A percentile compares a stretch with the other conserved stretches of the same genome.
Evolutionary conservation across 2,797 vertebrate genomes (phyloP).

Genomic region (Cichlasoma orientale): DNA sequence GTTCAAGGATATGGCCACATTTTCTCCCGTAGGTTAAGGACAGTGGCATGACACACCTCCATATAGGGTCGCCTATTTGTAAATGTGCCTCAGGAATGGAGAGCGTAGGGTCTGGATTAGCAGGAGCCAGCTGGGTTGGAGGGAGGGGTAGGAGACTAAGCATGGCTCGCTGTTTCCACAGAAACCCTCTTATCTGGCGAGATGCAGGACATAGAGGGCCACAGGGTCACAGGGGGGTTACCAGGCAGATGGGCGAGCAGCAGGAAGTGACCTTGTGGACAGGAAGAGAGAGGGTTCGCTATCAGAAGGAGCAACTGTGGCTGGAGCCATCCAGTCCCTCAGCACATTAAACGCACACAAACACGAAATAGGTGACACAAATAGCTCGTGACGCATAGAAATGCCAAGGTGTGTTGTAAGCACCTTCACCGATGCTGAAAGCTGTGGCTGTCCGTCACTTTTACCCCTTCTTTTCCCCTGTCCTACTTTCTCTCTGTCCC

Average conservation of each 20-base stretch:
- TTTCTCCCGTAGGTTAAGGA: conserved; percentile 49
- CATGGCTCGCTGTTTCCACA: conserved; percentile 59
- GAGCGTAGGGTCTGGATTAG: conserved; percentile 65
- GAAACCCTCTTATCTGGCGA: conserved; percentile 77
- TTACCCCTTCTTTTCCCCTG: conserved; percentile 41
- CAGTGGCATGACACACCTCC: conserved; percentile 24
- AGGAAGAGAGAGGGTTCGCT: conserved; percentile 77
- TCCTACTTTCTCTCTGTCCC: conserved; percentile 65
- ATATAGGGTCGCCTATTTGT: conserved; percentile 15
- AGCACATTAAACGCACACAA: conserved; percentile 28
- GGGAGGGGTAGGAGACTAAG: conserved; percentile 50
- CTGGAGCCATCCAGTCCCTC: conserved; percentile 22
- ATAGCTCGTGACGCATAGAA: conserved; percentile 73
- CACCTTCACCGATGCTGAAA: conserved; percentile 69
- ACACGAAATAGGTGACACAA: conserved; percentile 70
- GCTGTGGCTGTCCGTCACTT: conserved; percentile 51
- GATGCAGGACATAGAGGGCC: conserved; percentile 59
- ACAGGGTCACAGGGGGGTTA: conserved; percentile 79
- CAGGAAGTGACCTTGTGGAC: conserved; percentile 84
- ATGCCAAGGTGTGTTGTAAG: conserved; percentile 72
- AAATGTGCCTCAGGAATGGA: conserved; percentile 39
- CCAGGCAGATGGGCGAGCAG: conserved; percentile 84
- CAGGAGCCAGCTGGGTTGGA: conserved; percentile 48
- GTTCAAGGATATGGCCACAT: conserved; percentile 47
- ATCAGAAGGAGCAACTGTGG: conserved; percentile 47